Evolutionary conservation across 2,797 vertebrate genomes (phyloP), one percentile per base, ranked within the genome.

Genomic region (Sebastes dallii): DNA sequence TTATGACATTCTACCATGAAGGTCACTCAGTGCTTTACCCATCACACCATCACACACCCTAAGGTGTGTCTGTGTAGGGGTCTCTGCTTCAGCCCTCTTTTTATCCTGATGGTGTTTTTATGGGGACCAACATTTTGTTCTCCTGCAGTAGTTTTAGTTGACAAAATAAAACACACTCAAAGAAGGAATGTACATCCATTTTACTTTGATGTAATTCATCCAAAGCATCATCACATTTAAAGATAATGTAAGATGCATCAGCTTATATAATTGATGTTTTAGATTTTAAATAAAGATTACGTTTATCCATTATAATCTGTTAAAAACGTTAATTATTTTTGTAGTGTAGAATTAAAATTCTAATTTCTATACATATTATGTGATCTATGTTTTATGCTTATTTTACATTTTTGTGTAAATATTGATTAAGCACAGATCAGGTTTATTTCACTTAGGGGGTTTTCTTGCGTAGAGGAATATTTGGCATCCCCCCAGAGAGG

Each of bases 1-100:
- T 79, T 54, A 64, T 69, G 29, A 82, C 79, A 77, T 78, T 75
- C 32, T 59, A 64, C 56, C 11, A 32, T 25, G 34, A 77, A 82
- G 61, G 55, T 80, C 77, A 78, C 29, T 22, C n/a, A 3, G 52
- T 30, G 24, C 25, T 73, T 77, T 36, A 64, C 54, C 27, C 22
- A 1, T 59, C 74, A 67, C 55, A 58, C 14, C 36, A 27, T 70
- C 64, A 46, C 22, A 68, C 56, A 50, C 56, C 76, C 74, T 59
- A n/a, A 59, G 24, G 58, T 64, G 30, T 20, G n/a, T 54, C 18
- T 29, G 6, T 42, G 50, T 30, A 3, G 11, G 6, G 8, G 30
- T 54, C 4, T 2, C 24, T 42, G 46, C 67, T 14, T 72, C 52
- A 29, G 55, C 14, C 24, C 39, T 5, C 24, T 59, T 66, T 52